phyloP scores from a whole-genome alignment of 35 echinoderm and acorn worm species.

The Holothuria glaberrima region DNA sequence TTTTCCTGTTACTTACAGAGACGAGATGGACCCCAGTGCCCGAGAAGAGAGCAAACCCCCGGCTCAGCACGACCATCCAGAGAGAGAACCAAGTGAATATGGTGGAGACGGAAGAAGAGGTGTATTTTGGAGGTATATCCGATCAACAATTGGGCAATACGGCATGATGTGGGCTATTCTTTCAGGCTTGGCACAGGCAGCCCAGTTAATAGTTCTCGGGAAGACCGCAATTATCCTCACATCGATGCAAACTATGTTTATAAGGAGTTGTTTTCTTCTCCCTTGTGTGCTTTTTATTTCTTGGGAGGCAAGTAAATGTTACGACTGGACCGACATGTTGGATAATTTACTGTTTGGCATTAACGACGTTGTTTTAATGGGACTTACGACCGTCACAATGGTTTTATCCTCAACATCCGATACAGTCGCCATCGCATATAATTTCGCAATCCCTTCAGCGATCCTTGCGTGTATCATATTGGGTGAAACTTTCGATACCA shows the following conservation, averaged over 20 bases:
- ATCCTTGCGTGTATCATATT: neutral
- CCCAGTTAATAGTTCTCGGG: neutral
- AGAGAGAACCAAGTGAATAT: neutral
- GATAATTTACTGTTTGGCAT: conserved; percentile 7
- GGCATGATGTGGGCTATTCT: conserved; percentile 33
- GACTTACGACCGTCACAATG: neutral
- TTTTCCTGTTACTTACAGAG: neutral
- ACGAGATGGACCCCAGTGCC: neutral
- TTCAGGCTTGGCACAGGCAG: neutral
- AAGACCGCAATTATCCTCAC: neutral
- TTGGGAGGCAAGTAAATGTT: neutral
- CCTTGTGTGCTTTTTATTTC: conserved; percentile 3
- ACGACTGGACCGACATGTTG: neutral
- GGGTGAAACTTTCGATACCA: neutral
- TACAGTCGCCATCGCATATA: neutral
- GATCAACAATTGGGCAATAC: neutral
- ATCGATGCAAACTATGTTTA: neutral
- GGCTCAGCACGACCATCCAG: neutral
- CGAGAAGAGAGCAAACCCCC: neutral
- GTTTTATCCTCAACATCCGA: neutral
- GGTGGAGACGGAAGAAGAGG: neutral
- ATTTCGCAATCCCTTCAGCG: neutral
- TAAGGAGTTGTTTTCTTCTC: neutral
- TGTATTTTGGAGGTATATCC: neutral
- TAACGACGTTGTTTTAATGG: neutral